Base-by-base conservation (phyloP, 2,888 invertebrate genomes). In the Amiota minor region DNA sequence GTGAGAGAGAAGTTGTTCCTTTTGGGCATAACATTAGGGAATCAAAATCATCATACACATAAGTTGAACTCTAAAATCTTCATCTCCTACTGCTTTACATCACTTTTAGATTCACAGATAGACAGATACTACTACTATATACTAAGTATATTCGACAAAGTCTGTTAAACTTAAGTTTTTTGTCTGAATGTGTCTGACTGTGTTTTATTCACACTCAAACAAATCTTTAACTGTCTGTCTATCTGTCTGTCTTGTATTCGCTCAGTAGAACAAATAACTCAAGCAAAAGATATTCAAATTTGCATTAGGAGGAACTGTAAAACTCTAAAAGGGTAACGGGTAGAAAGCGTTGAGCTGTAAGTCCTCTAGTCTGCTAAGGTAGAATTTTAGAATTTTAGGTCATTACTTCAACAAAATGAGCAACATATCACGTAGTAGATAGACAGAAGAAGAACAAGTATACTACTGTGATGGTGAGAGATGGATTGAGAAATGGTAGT, bases 351-450 rank as follows among this genome's bases (percentile, higher is more conserved):
- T 35, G 35, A 35, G 35, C 18, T 59, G 56, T 18, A 16, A 18
- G 56, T 59, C 56, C 20, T 16, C 20, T 20, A 16, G n/a, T 56
- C 56, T 10, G n/a, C 16, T 9, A 18, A 20, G 11, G n/a, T 46
- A 16, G n/a, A 64, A 64, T 8, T 64, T 64, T 64, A 45, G 64
- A 62, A 45, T 62, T 62, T 62, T 65, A 47, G 65, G 16, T 65
- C 65, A 65, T 65, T 47, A 65, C 65, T 65, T 47, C 47, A 20
- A 23, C n/a, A 23, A 62, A 62, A 62, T 62, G 62, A 62, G 45
- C 62, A 62, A 62, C 35, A 62, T 12, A 62, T 8, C n/a, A n/a
- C 47, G 16, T 35, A 65, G 2, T 53, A 53, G 14, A 53, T 53
- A 53, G 20, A 35, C 35, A 35, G 35, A 35, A 35, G 35, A 35